Evolutionary conservation across 2,888 invertebrate species (phyloP).

Genomic region (Conus canariensis): DNA sequence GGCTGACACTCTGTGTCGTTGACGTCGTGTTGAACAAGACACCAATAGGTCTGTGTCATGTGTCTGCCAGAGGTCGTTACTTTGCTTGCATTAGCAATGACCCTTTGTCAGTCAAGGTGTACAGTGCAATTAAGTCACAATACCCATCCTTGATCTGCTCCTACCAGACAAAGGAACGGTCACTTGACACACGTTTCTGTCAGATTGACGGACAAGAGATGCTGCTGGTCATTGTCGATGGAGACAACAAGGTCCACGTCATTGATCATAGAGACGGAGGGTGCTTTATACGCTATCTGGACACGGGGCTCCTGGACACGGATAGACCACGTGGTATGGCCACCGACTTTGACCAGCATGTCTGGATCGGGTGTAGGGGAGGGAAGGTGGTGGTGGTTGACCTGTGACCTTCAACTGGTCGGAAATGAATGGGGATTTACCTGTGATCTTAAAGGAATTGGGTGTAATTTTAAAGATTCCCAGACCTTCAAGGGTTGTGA

Average conservation of each 20-base stretch:
- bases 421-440: too few relatives aligned
- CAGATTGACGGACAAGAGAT: not conserved
- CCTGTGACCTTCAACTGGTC: not conserved
- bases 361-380: conserved; percentile 14
- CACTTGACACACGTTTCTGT: not conserved
- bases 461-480: too few relatives aligned
- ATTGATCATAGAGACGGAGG: not conserved
- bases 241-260: not conserved
- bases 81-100: not conserved
- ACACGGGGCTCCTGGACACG: not conserved
- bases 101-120: not conserved
- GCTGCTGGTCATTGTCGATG: not conserved
- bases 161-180: not conserved
- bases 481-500: too few relatives aligned
- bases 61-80: conserved; percentile 1
- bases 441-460: too few relatives aligned
- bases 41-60: not conserved
- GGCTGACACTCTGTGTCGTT: not conserved
- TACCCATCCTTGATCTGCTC: not conserved
- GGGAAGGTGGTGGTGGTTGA: conserved; percentile 27
- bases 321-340: conserved; percentile 10
- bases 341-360: not conserved
- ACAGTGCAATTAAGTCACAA: not conserved
- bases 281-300: conserved; percentile 4
- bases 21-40: not conserved